Base-by-base conservation (phyloP, 2,888 invertebrate species). In the Syrphus vitripennis region DNA sequence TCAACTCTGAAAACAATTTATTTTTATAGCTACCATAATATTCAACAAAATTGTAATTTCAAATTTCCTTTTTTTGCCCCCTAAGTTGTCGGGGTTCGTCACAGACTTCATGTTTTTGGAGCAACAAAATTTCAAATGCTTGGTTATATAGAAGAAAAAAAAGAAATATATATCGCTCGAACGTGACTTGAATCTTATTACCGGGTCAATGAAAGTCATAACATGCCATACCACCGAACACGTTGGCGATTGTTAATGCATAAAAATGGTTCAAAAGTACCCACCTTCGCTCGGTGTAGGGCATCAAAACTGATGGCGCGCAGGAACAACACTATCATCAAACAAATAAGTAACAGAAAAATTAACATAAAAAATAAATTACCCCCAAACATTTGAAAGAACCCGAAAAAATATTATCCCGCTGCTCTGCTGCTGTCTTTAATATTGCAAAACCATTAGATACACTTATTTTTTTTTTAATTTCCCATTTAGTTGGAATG, bases 131-230 rank as follows among this genome's bases (percentile, higher is more conserved):
- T 84, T 76, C 61, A 76, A 81, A 61, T 83, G 83, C 75, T 79
- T 55, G 72, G 72, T 72, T n/a, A n/a, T n/a, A n/a, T 76, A 81
- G 72, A 81, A 50, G n/a, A n/a, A n/a, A n/a, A n/a, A n/a, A n/a
- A n/a, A n/a, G n/a, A 67, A 67, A 65, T 63, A 40, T 80, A 84
- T 84, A 84, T 84, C 84, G 84, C 67, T 81, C 76, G 84, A 72
- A 84, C 84, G 84, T 84, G 84, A 72, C 81, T 71, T 61, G 84
- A 84, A 84, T 84, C 45, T n/a, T 69, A 76, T 76, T 78, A 70
- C 19, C 82, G 69, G 86, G 82, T 86, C 86, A 86, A 86, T 81
- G 74, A 74, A 86, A 86, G 82, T 86, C 86, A 86, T 81, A 82
- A 86, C 72, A 81, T 81, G 72, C 48, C 70, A 78, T 71, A 26